These are phyloP conservation scores for Rhinella marina DNA, from an alignment of 2,797 vertebrate genomes.

Conservation along the genomic window DNA sequence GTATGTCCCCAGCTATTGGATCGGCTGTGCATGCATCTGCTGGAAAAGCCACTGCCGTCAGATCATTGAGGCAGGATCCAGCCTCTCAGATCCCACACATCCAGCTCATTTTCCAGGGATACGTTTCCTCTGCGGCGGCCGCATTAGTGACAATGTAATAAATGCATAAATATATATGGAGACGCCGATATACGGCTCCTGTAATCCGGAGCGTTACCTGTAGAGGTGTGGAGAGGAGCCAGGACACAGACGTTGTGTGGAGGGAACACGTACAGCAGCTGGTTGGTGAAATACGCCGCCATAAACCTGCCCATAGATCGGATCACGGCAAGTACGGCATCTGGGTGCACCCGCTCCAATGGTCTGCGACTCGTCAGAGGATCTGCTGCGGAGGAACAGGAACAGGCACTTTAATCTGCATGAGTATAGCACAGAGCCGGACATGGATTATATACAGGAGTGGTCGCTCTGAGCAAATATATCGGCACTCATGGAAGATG, in stretches of 20 bases:
- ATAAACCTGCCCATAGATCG: slow-evolving; percentile 91
- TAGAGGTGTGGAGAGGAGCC: slow-evolving; percentile 81
- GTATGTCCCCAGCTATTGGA: no score
- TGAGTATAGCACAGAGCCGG: not conserved
- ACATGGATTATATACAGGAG: not conserved
- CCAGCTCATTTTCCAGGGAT: no score
- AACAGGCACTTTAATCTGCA: not conserved
- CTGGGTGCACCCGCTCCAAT: slow-evolving; percentile 71
- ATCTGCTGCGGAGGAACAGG: not conserved
- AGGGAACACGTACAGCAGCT: slow-evolving; percentile 82
- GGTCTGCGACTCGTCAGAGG: slow-evolving; percentile 66
- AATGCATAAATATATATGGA: no score
- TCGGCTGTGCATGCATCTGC: no score
- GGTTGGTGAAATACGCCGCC: slow-evolving; percentile 92
- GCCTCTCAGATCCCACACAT: no score
- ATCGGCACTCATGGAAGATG: no score
- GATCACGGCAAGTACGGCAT: slow-evolving; percentile 81
- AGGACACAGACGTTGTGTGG: slow-evolving; percentile 86
- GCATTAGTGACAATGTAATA: no score
- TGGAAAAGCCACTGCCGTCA: no score
- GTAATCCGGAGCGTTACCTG: slow-evolving; percentile 71
- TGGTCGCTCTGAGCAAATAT: no score
- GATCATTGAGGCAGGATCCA: no score
- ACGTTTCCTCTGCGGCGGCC: no score
- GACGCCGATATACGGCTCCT: no score